These are phyloP conservation scores for Cisticola juncidis DNA, from an alignment of 2,113 vertebrate genomes.

Conservation along the genomic window DNA sequence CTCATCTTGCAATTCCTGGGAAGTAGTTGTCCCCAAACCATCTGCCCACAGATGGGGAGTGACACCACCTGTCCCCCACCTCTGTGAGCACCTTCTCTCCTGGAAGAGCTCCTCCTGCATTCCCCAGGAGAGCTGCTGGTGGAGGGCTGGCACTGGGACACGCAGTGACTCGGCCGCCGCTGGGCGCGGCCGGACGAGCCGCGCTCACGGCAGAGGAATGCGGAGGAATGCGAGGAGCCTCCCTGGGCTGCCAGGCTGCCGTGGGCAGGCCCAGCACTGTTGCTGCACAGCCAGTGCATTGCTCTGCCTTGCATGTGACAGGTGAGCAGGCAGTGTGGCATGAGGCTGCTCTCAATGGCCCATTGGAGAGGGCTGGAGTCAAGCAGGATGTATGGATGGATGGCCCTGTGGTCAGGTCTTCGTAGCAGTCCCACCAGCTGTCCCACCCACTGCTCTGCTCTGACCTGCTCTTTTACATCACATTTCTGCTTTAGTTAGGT, in stretches of 20 bases:
- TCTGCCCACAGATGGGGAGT: background rate
- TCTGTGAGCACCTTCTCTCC: background rate
- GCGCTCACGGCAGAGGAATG: background rate
- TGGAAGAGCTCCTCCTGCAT: background rate
- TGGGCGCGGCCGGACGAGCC: fast-evolving
- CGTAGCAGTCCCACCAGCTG: background rate
- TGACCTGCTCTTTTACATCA: background rate
- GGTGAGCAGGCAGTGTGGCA: background rate
- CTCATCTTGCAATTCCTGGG: background rate
- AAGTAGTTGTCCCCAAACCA: background rate
- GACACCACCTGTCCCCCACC: background rate
- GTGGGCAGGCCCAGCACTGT: background rate
- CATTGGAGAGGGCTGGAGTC: fast-evolving
- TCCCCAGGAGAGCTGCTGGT: background rate
- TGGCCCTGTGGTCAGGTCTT: background rate
- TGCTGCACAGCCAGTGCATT: background rate
- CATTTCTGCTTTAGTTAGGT: background rate
- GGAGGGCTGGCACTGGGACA: fast-evolving
- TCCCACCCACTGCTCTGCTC: background rate
- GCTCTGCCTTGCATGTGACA: background rate
- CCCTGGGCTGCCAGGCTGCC: background rate
- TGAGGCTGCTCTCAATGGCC: background rate
- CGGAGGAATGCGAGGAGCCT: background rate
- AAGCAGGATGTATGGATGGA: background rate
- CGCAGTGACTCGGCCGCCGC: background rate